Evolutionary conservation across 2,113 vertebrate genomes (phyloP).

Genomic region (Myanophis thanlyinensis): DNA sequence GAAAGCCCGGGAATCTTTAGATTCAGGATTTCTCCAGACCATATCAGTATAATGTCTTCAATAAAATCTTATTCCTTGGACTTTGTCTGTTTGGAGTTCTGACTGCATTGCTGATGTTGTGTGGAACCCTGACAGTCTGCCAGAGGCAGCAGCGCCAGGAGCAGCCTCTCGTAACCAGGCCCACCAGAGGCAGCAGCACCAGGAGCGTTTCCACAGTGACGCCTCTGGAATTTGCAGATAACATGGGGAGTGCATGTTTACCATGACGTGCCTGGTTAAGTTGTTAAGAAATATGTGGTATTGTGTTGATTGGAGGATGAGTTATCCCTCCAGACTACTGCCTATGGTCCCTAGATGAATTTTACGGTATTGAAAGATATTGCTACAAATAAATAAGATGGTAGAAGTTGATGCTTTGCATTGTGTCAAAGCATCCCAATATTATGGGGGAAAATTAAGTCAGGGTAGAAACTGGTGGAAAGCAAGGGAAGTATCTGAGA

Average conservation of each 20-base stretch:
- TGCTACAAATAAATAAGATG: background rate
- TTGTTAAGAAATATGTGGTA: background rate
- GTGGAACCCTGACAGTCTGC: too few species aligned
- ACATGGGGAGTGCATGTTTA: background rate
- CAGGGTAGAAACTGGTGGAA: background rate
- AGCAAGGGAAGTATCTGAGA: background rate
- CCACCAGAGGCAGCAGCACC: too few species aligned
- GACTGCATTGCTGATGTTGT: too few species aligned
- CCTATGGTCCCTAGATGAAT: background rate
- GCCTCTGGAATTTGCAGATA: background rate
- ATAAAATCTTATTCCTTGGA: too few species aligned
- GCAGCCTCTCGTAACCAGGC: too few species aligned
- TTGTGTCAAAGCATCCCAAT: background rate
- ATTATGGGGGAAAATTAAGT: background rate
- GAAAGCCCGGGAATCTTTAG: too few species aligned
- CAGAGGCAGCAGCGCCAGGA: too few species aligned
- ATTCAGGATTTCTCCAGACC: too few species aligned
- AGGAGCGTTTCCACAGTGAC: too few species aligned
- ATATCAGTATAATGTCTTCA: too few species aligned
- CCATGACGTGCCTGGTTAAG: background rate
- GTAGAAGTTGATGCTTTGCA: background rate
- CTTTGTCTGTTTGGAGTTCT: too few species aligned
- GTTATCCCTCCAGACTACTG: background rate
- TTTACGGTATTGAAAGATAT: background rate
- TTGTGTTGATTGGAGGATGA: background rate